Evolutionary conservation across 2,888 invertebrate species (phyloP).

Genomic region (Augochlorella aurata): DNA sequence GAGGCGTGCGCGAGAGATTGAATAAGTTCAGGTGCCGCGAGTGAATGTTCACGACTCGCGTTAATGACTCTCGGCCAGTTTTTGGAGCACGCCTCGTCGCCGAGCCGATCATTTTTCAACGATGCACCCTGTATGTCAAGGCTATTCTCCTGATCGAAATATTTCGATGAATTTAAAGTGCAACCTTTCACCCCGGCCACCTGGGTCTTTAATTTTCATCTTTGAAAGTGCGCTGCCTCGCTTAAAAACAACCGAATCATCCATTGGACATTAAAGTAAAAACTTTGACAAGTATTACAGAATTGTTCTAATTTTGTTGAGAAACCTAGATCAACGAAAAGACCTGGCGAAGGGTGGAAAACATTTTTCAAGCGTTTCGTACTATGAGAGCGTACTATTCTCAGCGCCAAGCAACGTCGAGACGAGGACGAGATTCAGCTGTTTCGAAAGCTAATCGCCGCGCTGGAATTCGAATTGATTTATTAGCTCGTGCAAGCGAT

Average conservation of each 20-base stretch:
- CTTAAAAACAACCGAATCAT: no score
- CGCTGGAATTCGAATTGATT: background rate
- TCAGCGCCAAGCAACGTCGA: background rate
- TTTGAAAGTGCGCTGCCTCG: no score
- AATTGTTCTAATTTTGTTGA: no score
- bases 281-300: no score
- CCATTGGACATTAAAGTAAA: no score
- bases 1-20: conserved; percentile 15
- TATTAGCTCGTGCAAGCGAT: background rate
- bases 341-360: no score
- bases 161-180: no score
- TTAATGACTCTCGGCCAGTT: background rate
- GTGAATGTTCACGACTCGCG: conserved; percentile 13
- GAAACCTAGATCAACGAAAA: no score
- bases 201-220: no score
- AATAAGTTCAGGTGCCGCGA: conserved; percentile 21
- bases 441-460: background rate
- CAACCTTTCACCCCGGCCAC: no score
- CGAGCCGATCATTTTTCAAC: background rate
- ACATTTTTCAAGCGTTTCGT: no score
- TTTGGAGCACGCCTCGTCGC: background rate
- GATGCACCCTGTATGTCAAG: background rate
- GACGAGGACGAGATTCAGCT: background rate
- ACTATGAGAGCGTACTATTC: background rate
- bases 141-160: background rate